Percentiles rank a stretch among this genome's conserved stretches.
These are phyloP conservation scores for Actinopyga echinites DNA, from an alignment of 53 echinoderm and acorn worm genomes.

Conservation along the genomic window DNA sequence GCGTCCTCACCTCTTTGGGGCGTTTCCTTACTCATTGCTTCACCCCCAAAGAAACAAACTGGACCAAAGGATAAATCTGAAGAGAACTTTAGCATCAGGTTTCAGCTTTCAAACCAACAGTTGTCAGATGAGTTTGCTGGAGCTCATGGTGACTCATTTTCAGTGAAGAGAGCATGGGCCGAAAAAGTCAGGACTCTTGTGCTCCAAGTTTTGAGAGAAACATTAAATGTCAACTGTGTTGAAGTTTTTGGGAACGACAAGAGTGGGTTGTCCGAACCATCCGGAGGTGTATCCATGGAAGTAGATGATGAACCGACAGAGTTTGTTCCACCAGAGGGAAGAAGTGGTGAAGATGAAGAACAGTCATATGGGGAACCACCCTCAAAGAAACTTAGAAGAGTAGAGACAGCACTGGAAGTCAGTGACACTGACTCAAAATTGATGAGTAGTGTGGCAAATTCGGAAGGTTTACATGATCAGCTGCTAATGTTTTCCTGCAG, in stretches of 20 bases:
- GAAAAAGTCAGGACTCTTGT: conserved; percentile 45
- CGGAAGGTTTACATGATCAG: not conserved
- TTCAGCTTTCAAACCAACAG: conserved; percentile 55
- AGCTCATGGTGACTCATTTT: conserved; percentile 15
- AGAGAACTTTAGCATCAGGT: not conserved
- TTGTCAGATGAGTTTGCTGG: conserved; percentile 53
- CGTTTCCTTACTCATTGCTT: conserved; percentile 42
- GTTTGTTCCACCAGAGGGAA: too few relatives aligned
- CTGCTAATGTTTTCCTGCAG: conserved; percentile 22
- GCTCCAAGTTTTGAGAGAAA: conserved; percentile 57
- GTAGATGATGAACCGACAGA: not conserved
- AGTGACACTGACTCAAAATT: too few relatives aligned
- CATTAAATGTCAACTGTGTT: conserved; percentile 66
- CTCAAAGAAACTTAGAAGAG: conserved; percentile 51
- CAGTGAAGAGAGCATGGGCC: conserved; percentile 67
- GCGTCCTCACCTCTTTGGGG: conserved; percentile 41
- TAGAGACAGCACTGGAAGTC: not conserved
- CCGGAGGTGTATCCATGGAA: not conserved
- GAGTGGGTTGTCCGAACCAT: not conserved
- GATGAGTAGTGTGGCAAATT: too few relatives aligned
- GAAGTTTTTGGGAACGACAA: not conserved
- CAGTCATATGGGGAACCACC: conserved; percentile 15
- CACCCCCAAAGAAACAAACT: not conserved
- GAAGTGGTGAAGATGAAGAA: not conserved
- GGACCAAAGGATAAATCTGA: not conserved